These are phyloP conservation scores for Drosophila mercatorum DNA, from an alignment of 2,888 invertebrate genomes.

Conservation along the genomic window DNA sequence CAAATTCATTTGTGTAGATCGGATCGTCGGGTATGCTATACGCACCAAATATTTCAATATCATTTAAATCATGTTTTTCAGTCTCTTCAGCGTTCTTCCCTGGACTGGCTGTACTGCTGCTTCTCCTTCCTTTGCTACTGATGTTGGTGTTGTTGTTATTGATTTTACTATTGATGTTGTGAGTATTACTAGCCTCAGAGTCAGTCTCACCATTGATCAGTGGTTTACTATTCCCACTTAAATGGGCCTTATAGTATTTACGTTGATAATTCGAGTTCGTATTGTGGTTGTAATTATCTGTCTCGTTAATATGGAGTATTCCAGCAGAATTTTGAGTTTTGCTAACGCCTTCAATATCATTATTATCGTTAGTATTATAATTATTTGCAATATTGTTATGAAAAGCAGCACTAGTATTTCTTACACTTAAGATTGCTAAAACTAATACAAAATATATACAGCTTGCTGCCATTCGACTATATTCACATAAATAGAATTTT, in stretches of 20 bases:
- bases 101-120: conserved; percentile 28
- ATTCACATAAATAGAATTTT: conserved; percentile 64
- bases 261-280: conserved; percentile 44
- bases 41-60: conserved; percentile 70
- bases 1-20: conserved; percentile 93
- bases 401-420: conserved; percentile 61
- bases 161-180: conserved; percentile 25
- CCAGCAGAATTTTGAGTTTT: conserved; percentile 48
- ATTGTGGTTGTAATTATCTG: conserved; percentile 10
- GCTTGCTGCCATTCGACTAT: conserved; percentile 74
- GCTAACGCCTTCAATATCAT: conserved; percentile 36
- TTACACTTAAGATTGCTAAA: conserved; percentile 67
- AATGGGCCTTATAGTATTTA: conserved; percentile 18
- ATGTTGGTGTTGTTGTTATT: conserved; percentile 22
- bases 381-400: conserved; percentile 33
- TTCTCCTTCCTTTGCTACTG: conserved; percentile 26
- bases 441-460: conserved; percentile 79
- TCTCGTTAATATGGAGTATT: conserved; percentile 40
- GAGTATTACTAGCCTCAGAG: conserved; percentile 55
- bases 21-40: conserved; percentile 77
- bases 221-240: conserved; percentile 21
- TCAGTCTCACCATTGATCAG: conserved; percentile 43
- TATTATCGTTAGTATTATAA: conserved; percentile 19
- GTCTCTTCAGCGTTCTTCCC: conserved; percentile 35
- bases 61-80: conserved; percentile 54